phyloP scores from a whole-genome alignment of 2,113 vertebrate genomes.

The Limnothrissa miodon region DNA sequence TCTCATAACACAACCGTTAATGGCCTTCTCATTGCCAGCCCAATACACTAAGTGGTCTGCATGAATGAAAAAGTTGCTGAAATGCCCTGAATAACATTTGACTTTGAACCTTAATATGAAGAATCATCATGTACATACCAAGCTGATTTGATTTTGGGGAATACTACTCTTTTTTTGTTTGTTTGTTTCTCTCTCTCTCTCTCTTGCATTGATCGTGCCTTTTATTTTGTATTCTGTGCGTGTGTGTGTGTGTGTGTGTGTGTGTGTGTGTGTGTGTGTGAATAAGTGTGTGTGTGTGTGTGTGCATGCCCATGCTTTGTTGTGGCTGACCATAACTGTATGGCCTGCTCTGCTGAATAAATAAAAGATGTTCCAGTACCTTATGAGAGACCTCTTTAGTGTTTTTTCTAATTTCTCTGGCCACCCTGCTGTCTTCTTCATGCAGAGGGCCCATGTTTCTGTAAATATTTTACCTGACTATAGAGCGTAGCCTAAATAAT shows the following conservation, averaged over 20 bases:
- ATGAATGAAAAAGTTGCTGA: not conserved
- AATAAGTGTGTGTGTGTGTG: conserved; percentile 15
- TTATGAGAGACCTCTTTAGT: conserved; percentile 28
- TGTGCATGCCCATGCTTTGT: not conserved
- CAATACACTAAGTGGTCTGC: not conserved
- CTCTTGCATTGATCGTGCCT: not conserved
- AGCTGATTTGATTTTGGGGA: not conserved
- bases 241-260: not conserved
- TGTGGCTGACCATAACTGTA: conserved; percentile 4
- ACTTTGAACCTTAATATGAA: not conserved
- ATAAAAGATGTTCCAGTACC: conserved; percentile 45
- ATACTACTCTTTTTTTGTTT: not conserved
- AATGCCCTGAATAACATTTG: not conserved
- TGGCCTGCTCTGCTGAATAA: conserved; percentile 34
- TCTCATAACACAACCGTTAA: not conserved
- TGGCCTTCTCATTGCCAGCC: not conserved
- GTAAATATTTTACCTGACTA: conserved; percentile 38
- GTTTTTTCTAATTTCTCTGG: conserved; percentile 20
- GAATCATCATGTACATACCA: not conserved
- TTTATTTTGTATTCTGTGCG: not conserved
- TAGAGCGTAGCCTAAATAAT: not conserved
- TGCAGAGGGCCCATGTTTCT: conserved; percentile 15
- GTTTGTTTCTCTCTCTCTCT: not conserved
- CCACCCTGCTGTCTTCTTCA: conserved; percentile 31
- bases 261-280: conserved; percentile 20